Conservation (phyloP, 2,888 invertebrate species). For the Trissolcus japonicus region DNA sequence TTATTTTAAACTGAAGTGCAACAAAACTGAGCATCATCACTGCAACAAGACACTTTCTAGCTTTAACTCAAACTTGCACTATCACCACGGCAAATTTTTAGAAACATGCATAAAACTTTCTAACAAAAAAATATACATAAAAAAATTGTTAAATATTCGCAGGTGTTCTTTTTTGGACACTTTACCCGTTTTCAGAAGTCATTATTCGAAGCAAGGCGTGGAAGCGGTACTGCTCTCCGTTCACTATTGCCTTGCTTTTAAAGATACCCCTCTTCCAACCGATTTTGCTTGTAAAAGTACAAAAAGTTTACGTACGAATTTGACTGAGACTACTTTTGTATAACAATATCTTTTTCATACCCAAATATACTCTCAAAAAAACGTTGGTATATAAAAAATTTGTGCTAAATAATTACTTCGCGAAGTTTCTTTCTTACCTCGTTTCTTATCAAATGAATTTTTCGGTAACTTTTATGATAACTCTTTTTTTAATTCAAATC, state of each 20-base stretch:
- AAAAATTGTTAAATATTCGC: neutral
- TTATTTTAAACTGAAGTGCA: slow-evolving; percentile 6
- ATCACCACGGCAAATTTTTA: slow-evolving; percentile 8
- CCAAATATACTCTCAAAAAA: neutral
- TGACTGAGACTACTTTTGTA: neutral
- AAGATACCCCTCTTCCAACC: slow-evolving; percentile 46
- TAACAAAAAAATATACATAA: neutral
- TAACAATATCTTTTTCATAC: neutral
- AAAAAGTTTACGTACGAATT: slow-evolving; percentile 18
- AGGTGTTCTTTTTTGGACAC: slow-evolving; percentile 10
- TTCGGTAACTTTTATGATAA: too few relatives aligned
- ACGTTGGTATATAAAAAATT: neutral
- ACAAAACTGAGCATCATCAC: slow-evolving; percentile 6
- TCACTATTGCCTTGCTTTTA: slow-evolving; percentile 52
- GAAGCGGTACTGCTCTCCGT: slow-evolving; percentile 42
- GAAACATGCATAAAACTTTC: neutral
- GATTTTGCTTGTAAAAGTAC: slow-evolving; percentile 39
- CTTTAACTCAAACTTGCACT: slow-evolving; percentile 3
- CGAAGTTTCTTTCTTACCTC: neutral
- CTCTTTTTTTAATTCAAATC: slow-evolving; percentile 1
- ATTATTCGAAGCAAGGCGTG: slow-evolving; percentile 44
- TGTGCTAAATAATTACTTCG: neutral
- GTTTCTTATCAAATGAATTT: neutral
- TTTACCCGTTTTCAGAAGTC: slow-evolving; percentile 53
- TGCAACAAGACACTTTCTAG: slow-evolving; percentile 13